Conservation (phyloP, 2,888 invertebrate species). For the Sarcophaga caerulescens region DNA sequence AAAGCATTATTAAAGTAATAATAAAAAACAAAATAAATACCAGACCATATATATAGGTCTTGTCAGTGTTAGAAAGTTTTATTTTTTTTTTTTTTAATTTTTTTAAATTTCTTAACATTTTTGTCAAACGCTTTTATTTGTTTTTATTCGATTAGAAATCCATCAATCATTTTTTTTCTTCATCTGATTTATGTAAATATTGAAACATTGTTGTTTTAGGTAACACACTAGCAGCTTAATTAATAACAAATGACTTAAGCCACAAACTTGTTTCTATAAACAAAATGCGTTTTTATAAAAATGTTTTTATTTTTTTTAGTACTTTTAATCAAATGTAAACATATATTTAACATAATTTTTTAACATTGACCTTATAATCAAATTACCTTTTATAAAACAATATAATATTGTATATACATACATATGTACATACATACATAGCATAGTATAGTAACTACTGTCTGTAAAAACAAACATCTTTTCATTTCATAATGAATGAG, state of each 20-base stretch:
- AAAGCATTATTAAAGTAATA: too few relatives aligned
- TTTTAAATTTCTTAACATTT: neutral
- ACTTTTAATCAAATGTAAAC: neutral
- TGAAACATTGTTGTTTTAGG: neutral
- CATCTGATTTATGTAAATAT: neutral
- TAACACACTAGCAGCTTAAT: neutral
- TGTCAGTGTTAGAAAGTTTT: neutral
- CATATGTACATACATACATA: neutral
- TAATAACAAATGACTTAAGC: conserved; percentile 26
- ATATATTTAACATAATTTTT: conserved; percentile 47
- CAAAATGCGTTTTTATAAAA: neutral
- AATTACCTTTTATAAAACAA: conserved; percentile 31
- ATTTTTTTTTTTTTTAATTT: too few relatives aligned
- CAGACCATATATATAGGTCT: neutral
- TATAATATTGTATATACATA: neutral
- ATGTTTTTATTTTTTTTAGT: neutral
- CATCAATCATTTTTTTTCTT: neutral
- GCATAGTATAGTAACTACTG: neutral
- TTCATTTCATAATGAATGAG: conserved; percentile 19
- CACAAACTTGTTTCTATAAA: conserved; percentile 1
- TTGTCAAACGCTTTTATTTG: neutral
- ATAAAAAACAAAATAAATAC: neutral
- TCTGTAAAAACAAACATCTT: conserved; percentile 5
- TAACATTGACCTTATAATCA: conserved; percentile 60
- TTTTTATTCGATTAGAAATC: neutral